phyloP scores from a whole-genome alignment of 2,888 invertebrate species.

The Acrobasis repandana region DNA sequence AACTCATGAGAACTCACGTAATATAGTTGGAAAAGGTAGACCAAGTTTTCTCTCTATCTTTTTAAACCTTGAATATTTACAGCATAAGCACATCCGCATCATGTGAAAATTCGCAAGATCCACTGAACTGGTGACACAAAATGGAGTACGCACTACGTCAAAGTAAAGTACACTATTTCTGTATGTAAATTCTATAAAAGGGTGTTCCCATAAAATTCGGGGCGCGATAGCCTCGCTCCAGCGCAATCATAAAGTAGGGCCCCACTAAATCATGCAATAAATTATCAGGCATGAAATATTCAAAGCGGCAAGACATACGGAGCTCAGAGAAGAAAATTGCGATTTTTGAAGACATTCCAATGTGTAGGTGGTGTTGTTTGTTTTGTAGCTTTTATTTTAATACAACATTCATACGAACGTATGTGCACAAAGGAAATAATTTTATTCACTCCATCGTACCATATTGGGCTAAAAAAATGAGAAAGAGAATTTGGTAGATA shows the following conservation, averaged over 20 bases:
- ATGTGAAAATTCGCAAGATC: conserved; percentile 12
- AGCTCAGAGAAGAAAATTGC: conserved; percentile 60
- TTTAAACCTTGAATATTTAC: not conserved
- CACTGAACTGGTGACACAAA: conserved; percentile 34
- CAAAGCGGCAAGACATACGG: conserved; percentile 66
- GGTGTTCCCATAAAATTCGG: conserved; percentile 41
- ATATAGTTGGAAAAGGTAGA: too few relatives aligned
- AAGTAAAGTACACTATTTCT: conserved; percentile 46
- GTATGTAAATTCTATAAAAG: conserved; percentile 54
- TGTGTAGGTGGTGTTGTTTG: too few relatives aligned
- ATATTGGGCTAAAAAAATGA: too few relatives aligned
- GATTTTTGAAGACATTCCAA: conserved; percentile 4
- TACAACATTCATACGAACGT: too few relatives aligned
- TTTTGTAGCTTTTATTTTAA: too few relatives aligned
- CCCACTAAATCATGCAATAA: conserved; percentile 76
- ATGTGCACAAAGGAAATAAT: too few relatives aligned
- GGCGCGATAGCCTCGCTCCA: conserved; percentile 39
- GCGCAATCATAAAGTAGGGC: conserved; percentile 52
- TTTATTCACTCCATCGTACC: too few relatives aligned
- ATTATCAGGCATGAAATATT: conserved; percentile 77
- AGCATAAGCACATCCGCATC: not conserved
- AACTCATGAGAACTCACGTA: too few relatives aligned
- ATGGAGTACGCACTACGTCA: conserved; percentile 39
- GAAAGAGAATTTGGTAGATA: too few relatives aligned
- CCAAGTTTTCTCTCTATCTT: too few relatives aligned